Evolutionary conservation across 2,797 vertebrate genomes (phyloP).

Genomic region (Myotis planiceps): DNA sequence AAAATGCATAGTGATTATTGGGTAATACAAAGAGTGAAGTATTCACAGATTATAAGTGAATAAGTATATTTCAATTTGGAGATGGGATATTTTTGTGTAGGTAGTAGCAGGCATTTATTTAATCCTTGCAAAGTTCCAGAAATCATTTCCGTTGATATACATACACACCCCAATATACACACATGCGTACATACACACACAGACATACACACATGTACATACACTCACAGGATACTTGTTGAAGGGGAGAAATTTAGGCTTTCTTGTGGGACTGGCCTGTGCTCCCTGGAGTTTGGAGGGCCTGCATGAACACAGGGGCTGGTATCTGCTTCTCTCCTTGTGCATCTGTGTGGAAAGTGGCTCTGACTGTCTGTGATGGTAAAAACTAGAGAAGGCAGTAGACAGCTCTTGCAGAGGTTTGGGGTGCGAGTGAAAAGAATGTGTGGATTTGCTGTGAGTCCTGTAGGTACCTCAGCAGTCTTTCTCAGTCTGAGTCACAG

Average conservation of each 20-base stretch:
- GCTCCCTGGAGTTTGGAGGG: neutral
- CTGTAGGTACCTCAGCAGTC: neutral
- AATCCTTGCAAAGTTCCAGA: neutral
- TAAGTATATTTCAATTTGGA: neutral
- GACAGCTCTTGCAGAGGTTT: neutral
- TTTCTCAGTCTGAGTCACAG: neutral
- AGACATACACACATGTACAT: neutral
- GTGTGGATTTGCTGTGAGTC: neutral
- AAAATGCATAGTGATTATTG: neutral
- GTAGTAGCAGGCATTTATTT: neutral
- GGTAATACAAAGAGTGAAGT: neutral
- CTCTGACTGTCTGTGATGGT: neutral
- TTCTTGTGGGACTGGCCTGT: neutral
- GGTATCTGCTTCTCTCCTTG: neutral
- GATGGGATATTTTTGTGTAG: neutral
- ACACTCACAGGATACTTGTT: neutral
- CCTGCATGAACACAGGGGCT: neutral
- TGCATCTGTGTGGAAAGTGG: neutral
- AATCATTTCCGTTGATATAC: neutral
- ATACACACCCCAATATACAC: neutral
- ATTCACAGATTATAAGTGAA: neutral
- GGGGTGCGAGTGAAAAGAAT: too few relatives aligned
- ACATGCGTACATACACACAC: neutral
- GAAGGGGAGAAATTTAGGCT: neutral
- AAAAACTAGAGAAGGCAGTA: neutral